A percentile compares a stretch with the other conserved stretches of the same genome.
Evolutionary conservation across 2,888 invertebrate genomes (phyloP).

Genomic region (Nephrotoma guestfalica): DNA sequence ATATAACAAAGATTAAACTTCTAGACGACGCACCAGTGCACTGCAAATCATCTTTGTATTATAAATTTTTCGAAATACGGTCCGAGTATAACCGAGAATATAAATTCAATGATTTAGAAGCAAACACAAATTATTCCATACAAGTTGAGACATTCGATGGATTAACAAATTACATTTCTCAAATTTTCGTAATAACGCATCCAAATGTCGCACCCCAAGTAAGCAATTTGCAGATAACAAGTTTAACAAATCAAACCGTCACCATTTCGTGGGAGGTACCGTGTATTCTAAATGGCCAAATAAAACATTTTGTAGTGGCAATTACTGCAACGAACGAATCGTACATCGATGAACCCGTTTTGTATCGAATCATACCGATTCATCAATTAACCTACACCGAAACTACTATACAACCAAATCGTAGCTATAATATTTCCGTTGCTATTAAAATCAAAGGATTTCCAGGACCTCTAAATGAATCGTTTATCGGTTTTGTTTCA

Average conservation of each 20-base stretch:
- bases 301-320: not conserved
- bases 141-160: not conserved
- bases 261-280: not conserved
- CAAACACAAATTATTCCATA: not conserved
- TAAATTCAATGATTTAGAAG: not conserved
- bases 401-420: not conserved
- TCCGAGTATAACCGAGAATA: too few species aligned
- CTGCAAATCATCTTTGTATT: too few species aligned
- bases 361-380: too few species aligned
- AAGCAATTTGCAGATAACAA: not conserved
- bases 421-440: not conserved
- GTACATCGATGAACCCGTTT: too few species aligned
- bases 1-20: too few species aligned
- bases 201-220: not conserved
- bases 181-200: not conserved
- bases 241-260: not conserved
- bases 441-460: not conserved
- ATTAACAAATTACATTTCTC: not conserved
- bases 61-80: too few species aligned
- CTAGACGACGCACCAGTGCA: too few species aligned
- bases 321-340: not conserved
- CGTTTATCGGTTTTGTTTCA: not conserved
- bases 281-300: not conserved
- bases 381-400: not conserved
- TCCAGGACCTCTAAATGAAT: not conserved